phyloP scores from a whole-genome alignment of 2,888 invertebrate species.

The Agonopterix subpropinquella region DNA sequence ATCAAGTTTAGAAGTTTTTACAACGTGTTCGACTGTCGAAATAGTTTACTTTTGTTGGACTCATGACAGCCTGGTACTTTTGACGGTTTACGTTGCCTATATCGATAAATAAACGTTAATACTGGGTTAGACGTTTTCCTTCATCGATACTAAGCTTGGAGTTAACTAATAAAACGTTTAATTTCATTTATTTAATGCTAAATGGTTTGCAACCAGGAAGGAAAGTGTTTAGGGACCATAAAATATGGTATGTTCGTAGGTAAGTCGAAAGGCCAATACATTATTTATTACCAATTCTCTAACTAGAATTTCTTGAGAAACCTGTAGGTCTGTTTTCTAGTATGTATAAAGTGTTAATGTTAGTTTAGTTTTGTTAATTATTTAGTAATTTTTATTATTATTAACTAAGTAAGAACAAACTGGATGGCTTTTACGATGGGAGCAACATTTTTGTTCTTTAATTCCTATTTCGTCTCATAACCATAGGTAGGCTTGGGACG shows the following conservation, averaged over 20 bases:
- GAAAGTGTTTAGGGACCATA: conserved; percentile 4
- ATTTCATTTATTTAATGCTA: conserved; percentile 3
- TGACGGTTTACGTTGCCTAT: conserved; percentile 68
- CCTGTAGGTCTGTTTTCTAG: neutral
- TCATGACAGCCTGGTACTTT: conserved; percentile 67
- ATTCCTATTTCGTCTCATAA: too few relatives aligned
- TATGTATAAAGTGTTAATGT: too few relatives aligned
- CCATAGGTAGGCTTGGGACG: too few relatives aligned
- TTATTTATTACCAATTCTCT: conserved; percentile 4
- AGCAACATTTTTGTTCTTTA: too few relatives aligned
- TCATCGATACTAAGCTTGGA: neutral
- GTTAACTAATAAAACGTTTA: conserved; percentile 1
- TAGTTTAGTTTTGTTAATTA: too few relatives aligned
- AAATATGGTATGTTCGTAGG: conserved; percentile 4
- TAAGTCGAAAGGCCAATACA: conserved; percentile 3
- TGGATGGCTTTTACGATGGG: too few relatives aligned
- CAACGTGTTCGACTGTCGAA: conserved; percentile 61
- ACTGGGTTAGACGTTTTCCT: conserved; percentile 24
- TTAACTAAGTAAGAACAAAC: too few relatives aligned
- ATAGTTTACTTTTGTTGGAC: conserved; percentile 58
- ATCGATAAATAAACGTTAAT: conserved; percentile 62
- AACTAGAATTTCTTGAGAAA: conserved; percentile 3
- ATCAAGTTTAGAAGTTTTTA: conserved; percentile 70
- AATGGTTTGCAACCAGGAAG: conserved; percentile 5
- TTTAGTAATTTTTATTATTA: too few relatives aligned